Percentiles rank a stretch among this genome's conserved stretches.
phyloP scores from a whole-genome alignment of 2,113 vertebrate species.

The Mesembrinibis cayennensis region DNA sequence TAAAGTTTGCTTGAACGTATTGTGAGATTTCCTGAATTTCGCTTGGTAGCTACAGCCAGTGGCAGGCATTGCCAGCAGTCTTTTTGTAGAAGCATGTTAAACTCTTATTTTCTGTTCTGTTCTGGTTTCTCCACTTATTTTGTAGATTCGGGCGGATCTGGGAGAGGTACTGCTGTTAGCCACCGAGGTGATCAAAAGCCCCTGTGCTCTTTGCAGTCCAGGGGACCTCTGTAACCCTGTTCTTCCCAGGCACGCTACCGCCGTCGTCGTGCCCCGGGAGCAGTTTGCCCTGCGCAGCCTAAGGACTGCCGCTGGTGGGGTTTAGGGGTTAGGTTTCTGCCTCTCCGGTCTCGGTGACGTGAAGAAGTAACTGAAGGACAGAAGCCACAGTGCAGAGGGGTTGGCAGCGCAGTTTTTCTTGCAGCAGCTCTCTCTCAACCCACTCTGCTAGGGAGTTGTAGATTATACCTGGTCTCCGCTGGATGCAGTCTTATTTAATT shows the following conservation, averaged over 20 bases:
- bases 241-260: not conserved
- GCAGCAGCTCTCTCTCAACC: not conserved
- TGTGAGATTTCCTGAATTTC: not conserved
- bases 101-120: not conserved
- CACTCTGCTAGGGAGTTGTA: not conserved
- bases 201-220: not conserved
- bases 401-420: not conserved
- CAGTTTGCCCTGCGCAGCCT: not conserved
- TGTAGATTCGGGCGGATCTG: not conserved
- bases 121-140: not conserved
- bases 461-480: not conserved
- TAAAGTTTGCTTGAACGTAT: not conserved
- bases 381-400: not conserved
- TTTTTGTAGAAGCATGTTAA: not conserved
- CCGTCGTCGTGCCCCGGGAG: not conserved
- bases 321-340: not conserved
- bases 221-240: not conserved
- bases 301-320: not conserved
- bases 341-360: not conserved
- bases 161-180: not conserved
- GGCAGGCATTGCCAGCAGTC: rapidly evolving
- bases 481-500: not conserved
- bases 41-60: rapidly evolving
- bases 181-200: not conserved
- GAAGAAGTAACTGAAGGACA: not conserved